Conservation (phyloP, 1,140 invertebrate species). For the Teleopsis dalmanni region DNA sequence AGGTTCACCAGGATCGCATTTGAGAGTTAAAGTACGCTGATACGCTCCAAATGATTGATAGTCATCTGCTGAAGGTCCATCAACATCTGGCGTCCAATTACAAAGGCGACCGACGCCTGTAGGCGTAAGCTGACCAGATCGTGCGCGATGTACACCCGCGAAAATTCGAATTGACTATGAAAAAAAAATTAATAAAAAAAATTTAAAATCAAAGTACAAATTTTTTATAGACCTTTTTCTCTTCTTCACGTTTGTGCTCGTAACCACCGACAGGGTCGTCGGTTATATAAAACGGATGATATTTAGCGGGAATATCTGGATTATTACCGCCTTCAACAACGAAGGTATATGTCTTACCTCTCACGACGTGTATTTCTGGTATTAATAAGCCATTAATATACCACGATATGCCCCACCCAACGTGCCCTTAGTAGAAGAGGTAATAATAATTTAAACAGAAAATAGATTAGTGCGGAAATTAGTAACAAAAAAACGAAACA, state of each 20-base stretch:
- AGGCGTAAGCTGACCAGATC: slow-evolving; percentile 58
- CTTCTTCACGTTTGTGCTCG: slow-evolving; percentile 73
- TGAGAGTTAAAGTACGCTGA: slow-evolving; percentile 71
- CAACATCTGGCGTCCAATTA: slow-evolving; percentile 72
- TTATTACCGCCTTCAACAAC: slow-evolving; percentile 81
- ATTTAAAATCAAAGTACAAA: not conserved
- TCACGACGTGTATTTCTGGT: slow-evolving; percentile 84
- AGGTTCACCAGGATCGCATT: slow-evolving; percentile 76
- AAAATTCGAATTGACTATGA: slow-evolving; percentile 69
- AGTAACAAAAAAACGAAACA: not conserved
- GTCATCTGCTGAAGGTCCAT: slow-evolving; percentile 65
- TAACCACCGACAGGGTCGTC: slow-evolving; percentile 88
- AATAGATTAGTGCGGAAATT: not conserved
- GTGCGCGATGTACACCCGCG: slow-evolving; percentile 63
- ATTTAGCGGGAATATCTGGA: slow-evolving; percentile 67
- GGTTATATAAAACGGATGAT: slow-evolving; percentile 93
- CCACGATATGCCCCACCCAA: slow-evolving; percentile 91
- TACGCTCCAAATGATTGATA: slow-evolving; percentile 82
- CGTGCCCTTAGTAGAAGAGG: slow-evolving; percentile 57
- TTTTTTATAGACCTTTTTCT: slow-evolving; percentile 59
- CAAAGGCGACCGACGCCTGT: slow-evolving; percentile 74
- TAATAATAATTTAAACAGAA: not conserved
- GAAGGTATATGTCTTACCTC: slow-evolving; percentile 85
- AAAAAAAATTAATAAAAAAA: not conserved
- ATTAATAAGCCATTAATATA: slow-evolving; percentile 86